A percentile compares a stretch with the other conserved stretches of the same genome.
These are phyloP conservation scores for Rhabdomys dilectus DNA, from an alignment of 2,113 vertebrate genomes.

Conservation along the genomic window DNA sequence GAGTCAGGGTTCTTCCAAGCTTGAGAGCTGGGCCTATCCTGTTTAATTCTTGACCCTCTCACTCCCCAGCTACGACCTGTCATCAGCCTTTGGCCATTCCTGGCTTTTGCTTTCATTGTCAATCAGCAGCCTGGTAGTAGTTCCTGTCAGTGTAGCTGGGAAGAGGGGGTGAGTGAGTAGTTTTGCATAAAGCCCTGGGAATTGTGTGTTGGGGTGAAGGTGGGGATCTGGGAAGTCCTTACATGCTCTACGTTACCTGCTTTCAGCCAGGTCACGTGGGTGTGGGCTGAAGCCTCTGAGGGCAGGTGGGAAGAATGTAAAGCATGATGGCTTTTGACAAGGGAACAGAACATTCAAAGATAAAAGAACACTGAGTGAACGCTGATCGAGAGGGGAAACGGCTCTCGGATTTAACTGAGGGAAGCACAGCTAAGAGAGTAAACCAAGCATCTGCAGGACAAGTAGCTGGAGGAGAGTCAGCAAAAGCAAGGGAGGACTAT, in stretches of 20 bases:
- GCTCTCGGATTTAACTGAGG: background rate
- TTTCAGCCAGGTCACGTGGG: background rate
- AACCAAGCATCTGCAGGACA: background rate
- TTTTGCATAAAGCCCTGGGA: background rate
- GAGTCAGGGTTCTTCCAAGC: background rate
- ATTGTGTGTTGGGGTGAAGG: rapidly evolving
- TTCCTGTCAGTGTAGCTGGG: background rate
- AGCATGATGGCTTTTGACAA: background rate
- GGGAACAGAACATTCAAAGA: background rate
- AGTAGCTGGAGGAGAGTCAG: background rate
- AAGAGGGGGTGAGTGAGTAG: background rate
- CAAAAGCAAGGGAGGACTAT: background rate
- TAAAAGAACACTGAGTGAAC: background rate
- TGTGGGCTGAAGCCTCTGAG: background rate
- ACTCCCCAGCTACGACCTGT: background rate
- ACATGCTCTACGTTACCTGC: background rate
- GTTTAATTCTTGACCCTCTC: background rate
- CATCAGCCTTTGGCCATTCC: background rate
- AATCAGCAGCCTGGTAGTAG: background rate
- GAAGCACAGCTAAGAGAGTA: background rate
- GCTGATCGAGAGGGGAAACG: background rate
- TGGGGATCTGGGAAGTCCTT: too few relatives aligned
- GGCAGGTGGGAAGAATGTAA: background rate
- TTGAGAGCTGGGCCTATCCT: background rate
- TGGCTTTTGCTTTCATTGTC: background rate